Evolutionary conservation across 2,797 vertebrate species (phyloP), one percentile per base, ranked within the genome.

Genomic region (Leptoclinus maculatus): DNA sequence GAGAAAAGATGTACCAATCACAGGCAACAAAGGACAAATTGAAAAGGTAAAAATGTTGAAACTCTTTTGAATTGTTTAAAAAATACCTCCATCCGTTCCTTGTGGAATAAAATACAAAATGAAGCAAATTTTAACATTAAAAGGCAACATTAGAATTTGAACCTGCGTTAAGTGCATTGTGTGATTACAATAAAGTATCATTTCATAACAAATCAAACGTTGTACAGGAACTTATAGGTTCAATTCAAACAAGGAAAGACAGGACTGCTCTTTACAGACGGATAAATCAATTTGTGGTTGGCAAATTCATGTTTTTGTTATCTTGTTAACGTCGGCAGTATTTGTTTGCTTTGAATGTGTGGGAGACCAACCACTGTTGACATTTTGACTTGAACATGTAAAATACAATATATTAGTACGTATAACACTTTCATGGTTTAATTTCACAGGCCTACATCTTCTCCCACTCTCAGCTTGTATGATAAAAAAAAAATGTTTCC

Each of bases 381-480:
- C 27, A n/a, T 54, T 51, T 34, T n/a, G 41, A 85, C 76, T 79
- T 70, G 14, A 83, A 87, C 75, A 75, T 76, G 73, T 78, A 89
- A 78, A 89, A 92, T 53, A 88, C 36, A 91, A 88, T 88, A 92
- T 92, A 92, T 91, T 91, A 91, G 86, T 83, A 89, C 86, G 83
- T 86, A 70, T 80, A 93, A 94, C 92, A 93, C 93, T 93, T 91
- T 90, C 19, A 66, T 70, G 89, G 93, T 91, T 94, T 78, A 71
- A 91, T 88, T 91, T 93, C 91, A 86, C 92, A 91, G 89, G 60
- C 79, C 91, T 92, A 38, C 3, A 51, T 63, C 56, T 71, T 49
- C 77, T 81, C 78, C 53, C 78, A 66, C 59, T 67, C 71, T 71
- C 41, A 66, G 66, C 66, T 70, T 65, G 63, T 63, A 71, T 75